Percentiles rank a stretch among this genome's conserved stretches.
These are phyloP conservation scores for Apamea crenata DNA, from an alignment of 2,888 invertebrate species.

Conservation along the genomic window DNA sequence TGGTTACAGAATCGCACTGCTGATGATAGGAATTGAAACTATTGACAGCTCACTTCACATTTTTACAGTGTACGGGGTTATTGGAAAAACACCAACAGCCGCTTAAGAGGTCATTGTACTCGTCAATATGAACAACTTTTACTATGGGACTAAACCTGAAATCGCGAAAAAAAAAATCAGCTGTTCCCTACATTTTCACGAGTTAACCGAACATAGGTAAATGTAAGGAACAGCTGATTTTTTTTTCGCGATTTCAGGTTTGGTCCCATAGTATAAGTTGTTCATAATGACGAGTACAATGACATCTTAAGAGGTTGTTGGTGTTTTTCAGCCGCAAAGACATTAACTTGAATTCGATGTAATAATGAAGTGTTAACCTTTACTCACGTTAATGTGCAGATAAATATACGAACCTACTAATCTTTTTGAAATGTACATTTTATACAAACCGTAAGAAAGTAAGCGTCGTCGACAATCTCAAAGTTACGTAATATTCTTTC, in stretches of 20 bases:
- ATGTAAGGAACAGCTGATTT: too few species aligned
- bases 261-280: too few species aligned
- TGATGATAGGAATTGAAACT: not conserved
- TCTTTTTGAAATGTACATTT: slow-evolving; percentile 31
- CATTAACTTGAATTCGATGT: not conserved
- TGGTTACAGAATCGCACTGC: too few species aligned
- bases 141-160: too few species aligned
- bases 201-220: too few species aligned
- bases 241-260: too few species aligned
- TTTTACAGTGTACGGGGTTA: not conserved
- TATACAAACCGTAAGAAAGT: slow-evolving; percentile 67
- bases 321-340: not conserved
- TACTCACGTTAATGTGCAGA: not conserved
- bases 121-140: too few species aligned
- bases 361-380: not conserved
- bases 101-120: too few species aligned
- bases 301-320: too few species aligned
- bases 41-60: not conserved
- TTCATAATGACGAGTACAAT: too few species aligned
- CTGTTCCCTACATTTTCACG: not conserved
- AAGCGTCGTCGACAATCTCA: slow-evolving; percentile 75
- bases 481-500: slow-evolving; percentile 86
- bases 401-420: not conserved
- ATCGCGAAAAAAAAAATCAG: too few species aligned
- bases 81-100: too few species aligned